Evolutionary conservation across 2,113 vertebrate genomes (phyloP).

Genomic region (Bos indicus): DNA sequence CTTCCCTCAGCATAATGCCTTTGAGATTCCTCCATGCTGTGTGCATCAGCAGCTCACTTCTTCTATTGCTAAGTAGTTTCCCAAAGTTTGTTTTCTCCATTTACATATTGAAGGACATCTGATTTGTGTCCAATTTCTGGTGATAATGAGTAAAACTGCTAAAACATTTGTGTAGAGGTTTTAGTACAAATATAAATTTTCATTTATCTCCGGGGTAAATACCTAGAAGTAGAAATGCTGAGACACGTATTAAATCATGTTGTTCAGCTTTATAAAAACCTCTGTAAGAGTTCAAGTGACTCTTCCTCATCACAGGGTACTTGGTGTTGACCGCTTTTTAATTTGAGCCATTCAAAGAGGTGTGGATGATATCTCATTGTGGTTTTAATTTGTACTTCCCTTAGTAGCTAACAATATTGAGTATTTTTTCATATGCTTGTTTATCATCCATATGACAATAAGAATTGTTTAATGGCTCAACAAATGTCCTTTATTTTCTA

Average conservation of each 20-base stretch:
- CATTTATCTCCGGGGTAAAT: not conserved
- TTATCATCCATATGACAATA: not conserved
- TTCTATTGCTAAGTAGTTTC: not conserved
- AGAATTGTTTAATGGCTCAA: slow-evolving; percentile 1
- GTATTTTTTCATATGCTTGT: not conserved
- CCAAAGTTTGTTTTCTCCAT: not conserved
- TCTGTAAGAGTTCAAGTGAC: not conserved
- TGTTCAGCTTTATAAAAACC: slow-evolving; percentile 22
- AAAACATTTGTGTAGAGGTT: not conserved
- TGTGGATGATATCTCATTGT: not conserved
- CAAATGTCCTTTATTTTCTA: not conserved
- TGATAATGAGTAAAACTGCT: not conserved
- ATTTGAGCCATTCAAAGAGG: not conserved
- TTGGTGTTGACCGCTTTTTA: not conserved
- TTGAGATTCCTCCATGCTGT: not conserved
- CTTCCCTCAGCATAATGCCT: not conserved
- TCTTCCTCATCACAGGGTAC: not conserved
- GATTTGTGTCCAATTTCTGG: not conserved
- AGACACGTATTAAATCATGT: not conserved
- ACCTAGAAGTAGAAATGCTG: not conserved
- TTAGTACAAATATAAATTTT: not conserved
- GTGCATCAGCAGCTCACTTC: not conserved
- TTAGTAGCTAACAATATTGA: not conserved
- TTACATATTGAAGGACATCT: not conserved
- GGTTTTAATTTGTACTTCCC: not conserved